These are phyloP conservation scores for Crypturellus undulatus DNA, from an alignment of 2,113 vertebrate genomes.

Conservation along the genomic window DNA sequence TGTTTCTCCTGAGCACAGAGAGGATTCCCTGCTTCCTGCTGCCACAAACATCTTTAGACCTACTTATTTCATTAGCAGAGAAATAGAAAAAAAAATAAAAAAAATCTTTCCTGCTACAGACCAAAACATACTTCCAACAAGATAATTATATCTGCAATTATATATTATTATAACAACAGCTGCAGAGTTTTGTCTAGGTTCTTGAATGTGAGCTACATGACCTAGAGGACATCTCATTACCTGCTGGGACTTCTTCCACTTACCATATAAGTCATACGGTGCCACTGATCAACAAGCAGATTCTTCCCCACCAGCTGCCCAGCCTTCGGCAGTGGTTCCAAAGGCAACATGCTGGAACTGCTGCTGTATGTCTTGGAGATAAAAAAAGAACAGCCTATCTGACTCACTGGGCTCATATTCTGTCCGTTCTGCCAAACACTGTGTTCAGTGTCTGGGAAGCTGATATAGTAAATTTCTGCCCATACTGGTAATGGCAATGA, in stretches of 20 bases:
- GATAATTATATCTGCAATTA: neutral
- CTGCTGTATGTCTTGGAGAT: constrained; percentile 62
- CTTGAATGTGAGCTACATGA: neutral
- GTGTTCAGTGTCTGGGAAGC: constrained; percentile 77
- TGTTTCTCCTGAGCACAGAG: neutral
- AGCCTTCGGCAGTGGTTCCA: constrained; percentile 7
- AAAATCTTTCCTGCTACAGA: neutral
- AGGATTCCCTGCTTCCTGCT: neutral
- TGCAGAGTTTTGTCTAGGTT: neutral
- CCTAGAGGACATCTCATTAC: neutral
- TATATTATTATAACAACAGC: neutral
- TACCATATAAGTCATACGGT: neutral
- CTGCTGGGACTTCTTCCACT: neutral
- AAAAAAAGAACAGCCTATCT: constrained; percentile 64
- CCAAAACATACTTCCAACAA: neutral
- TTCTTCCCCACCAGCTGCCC: neutral
- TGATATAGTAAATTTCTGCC: constrained; percentile 74
- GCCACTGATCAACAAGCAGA: neutral
- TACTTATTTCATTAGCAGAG: neutral
- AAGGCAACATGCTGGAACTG: constrained; percentile 37
- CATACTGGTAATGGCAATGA: constrained; percentile 68
- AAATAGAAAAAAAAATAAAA: neutral
- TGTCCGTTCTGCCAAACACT: constrained; percentile 66
- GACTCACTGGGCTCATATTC: constrained; percentile 70
- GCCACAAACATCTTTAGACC: neutral